Evolutionary conservation across 2,797 vertebrate species (phyloP), one percentile per base, ranked within the genome.

Genomic region (Picus viridis): DNA sequence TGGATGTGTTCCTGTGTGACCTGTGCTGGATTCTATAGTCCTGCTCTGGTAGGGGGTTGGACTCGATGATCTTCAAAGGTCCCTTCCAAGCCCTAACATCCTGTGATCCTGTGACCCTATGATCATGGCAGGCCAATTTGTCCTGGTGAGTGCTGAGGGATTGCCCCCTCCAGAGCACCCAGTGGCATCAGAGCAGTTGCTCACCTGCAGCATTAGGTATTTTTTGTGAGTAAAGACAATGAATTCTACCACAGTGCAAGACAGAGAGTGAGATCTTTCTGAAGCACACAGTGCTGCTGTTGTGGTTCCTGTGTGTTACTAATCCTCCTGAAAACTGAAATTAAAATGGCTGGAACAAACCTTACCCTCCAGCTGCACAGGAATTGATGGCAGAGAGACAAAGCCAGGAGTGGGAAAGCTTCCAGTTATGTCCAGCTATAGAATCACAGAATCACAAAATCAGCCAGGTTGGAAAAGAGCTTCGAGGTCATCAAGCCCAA

Each of bases 331-430:
- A 83, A 79, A 23, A 26, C 23, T 70, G 67, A 61, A 70, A 20
- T 89, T 70, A 69, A 89, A 88, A 77, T 74, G 36, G 53, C 64
- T 86, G 81, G 62, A 82, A 70, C 32, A 43, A 93, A 65, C 57
- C 34, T 88, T 6, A 8, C 23, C 27, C 32, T 86, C 41, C 67
- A 70, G 62, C 67, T 89, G 39, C 16, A 16, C 12, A 54, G 53
- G 3, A 68, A 39, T 16, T 7, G 1, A 64, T 9, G 17, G 19
- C n/a, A 89, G 54, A 88, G 65, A 78, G n/a, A 41, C 17, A 62
- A 74, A 91, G 43, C 2, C 12, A 27, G 57, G n/a, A 82, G 24
- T 0, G 0, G 53, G 32, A 84, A 32, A 32, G 22, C 20, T 92
- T n/a, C n/a, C 32, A 24, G 19, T 69, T 62, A 19, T n/a, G 29